Percentiles rank a stretch among this genome's conserved stretches.
These are phyloP conservation scores for Triops cancriformis DNA, from an alignment of 1,140 invertebrate species.

Conservation along the genomic window DNA sequence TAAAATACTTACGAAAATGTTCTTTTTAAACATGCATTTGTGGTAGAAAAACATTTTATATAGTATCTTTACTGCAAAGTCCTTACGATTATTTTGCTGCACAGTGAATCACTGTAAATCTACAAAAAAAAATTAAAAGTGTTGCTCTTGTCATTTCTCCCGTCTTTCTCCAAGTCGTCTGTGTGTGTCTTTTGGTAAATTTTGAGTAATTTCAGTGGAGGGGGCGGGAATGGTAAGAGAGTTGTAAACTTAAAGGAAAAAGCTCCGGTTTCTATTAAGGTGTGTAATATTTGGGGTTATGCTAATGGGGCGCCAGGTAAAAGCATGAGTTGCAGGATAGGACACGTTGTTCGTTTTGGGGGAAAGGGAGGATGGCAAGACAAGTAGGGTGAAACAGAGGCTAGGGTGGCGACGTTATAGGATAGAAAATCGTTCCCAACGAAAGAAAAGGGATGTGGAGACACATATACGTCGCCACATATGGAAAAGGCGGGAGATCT, in stretches of 20 bases:
- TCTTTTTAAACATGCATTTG: too few species aligned
- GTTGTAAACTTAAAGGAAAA: neutral
- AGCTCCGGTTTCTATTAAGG: neutral
- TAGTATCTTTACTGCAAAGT: too few species aligned
- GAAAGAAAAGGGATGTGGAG: neutral
- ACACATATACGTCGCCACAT: neutral
- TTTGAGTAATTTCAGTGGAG: neutral
- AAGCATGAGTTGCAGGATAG: conserved; percentile 9
- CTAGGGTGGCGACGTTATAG: too few species aligned
- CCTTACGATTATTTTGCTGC: too few species aligned
- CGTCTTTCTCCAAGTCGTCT: too few species aligned
- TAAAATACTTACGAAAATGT: too few species aligned
- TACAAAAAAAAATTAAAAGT: too few species aligned
- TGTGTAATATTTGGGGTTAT: conserved; percentile 10
- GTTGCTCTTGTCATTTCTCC: too few species aligned
- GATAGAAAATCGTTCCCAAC: too few species aligned
- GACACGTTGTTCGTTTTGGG: neutral
- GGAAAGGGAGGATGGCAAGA: neutral
- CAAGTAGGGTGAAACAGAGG: neutral
- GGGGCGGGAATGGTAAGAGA: neutral
- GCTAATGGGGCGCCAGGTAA: conserved; percentile 10
- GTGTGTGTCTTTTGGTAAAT: neutral
- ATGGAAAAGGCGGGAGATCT: neutral
- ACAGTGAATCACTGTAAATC: too few species aligned
- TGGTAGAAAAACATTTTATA: too few species aligned